phyloP scores from a whole-genome alignment of 2,797 vertebrate genomes.

The Pseudomugil gertrudae region DNA sequence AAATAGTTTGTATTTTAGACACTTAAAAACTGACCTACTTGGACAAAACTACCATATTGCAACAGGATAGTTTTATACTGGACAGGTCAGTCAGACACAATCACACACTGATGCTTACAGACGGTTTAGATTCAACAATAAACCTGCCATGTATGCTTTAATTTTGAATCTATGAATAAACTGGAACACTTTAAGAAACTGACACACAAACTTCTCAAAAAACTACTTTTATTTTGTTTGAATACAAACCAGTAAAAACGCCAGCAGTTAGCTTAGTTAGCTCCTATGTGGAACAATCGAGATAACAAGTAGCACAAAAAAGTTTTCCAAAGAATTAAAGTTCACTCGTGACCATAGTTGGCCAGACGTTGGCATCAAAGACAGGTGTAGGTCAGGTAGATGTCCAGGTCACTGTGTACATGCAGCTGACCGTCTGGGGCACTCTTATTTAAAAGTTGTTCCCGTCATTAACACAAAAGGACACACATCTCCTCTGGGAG shows the following conservation, averaged over 20 bases:
- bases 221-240: too few species aligned
- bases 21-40: too few species aligned
- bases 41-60: too few species aligned
- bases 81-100: not conserved
- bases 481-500: slow-evolving; percentile 82
- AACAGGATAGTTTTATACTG: too few species aligned
- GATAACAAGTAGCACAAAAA: slow-evolving; percentile 3
- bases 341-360: slow-evolving; percentile 19
- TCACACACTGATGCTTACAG: not conserved
- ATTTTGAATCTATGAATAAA: not conserved
- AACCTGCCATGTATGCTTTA: not conserved
- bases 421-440: slow-evolving; percentile 75
- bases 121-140: not conserved
- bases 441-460: slow-evolving; percentile 81
- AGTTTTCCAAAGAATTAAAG: not conserved
- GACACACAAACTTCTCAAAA: too few species aligned
- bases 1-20: too few species aligned
- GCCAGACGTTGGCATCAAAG: slow-evolving; percentile 35
- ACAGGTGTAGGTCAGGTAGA: slow-evolving; percentile 43
- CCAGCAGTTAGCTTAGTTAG: not conserved
- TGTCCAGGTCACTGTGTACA: slow-evolving; percentile 77
- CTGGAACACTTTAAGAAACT: not conserved
- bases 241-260: not conserved
- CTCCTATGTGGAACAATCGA: not conserved
- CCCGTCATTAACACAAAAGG: slow-evolving; percentile 82